A percentile compares a stretch with the other conserved stretches of the same genome.
Evolutionary conservation across 2,888 invertebrate genomes (phyloP).

Genomic region (Carterocephalus palaemon): DNA sequence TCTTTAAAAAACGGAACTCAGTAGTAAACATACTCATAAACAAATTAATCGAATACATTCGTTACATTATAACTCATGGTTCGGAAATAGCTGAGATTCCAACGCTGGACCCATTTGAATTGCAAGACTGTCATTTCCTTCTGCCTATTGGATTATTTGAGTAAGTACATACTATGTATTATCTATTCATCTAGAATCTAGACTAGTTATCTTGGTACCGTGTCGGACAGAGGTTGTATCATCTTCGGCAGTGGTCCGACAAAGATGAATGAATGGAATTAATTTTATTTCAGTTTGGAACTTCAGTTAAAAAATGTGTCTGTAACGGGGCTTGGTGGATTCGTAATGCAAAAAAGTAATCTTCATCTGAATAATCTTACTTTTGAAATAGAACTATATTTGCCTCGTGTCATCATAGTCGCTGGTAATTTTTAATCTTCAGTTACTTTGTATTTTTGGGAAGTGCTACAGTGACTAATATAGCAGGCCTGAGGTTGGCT

Average conservation of each 20-base stretch:
- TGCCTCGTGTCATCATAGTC: conserved; percentile 46
- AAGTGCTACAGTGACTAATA: no score
- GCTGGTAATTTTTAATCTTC: conserved; percentile 46
- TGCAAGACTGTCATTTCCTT: conserved; percentile 43
- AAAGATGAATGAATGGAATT: no score
- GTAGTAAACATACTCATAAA: conserved; percentile 50
- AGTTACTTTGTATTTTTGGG: background rate
- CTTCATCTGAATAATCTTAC: conserved; percentile 44
- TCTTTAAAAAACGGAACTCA: conserved; percentile 37
- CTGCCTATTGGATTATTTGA: conserved; percentile 58
- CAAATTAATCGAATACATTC: conserved; percentile 47
- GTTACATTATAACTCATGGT: conserved; percentile 53
- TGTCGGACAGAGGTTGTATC: no score
- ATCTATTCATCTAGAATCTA: no score
- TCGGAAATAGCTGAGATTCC: conserved; percentile 49
- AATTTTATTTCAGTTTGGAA: conserved; percentile 46
- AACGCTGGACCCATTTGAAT: conserved; percentile 53
- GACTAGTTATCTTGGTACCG: no score
- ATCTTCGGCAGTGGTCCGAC: no score
- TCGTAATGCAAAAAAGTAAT: conserved; percentile 49
- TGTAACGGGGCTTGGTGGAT: conserved; percentile 51
- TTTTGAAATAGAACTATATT: conserved; percentile 55
- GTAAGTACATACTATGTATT: conserved; percentile 38
- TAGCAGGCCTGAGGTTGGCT: no score
- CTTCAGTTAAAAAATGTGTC: conserved; percentile 44